Conservation (phyloP, 2,888 invertebrate species). For the Myopa testacea region DNA sequence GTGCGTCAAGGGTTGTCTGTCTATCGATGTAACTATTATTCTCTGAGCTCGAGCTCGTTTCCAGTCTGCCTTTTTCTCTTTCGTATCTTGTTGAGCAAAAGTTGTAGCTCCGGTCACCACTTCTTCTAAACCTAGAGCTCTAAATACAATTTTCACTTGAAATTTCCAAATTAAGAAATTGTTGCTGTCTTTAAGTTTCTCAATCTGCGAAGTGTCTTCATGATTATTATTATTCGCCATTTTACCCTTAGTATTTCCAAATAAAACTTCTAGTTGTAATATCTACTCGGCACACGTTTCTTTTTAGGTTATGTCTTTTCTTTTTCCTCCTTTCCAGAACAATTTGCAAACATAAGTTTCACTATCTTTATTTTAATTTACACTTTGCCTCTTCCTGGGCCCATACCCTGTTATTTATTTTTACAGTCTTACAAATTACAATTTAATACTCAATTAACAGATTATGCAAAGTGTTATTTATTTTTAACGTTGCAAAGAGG, state of each 20-base stretch:
- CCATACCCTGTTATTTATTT: not conserved
- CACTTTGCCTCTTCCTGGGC: slow-evolving; percentile 4
- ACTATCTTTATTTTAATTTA: not conserved
- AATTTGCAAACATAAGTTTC: not conserved
- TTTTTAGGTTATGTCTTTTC: not conserved
- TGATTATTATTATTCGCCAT: not conserved
- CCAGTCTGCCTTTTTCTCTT: not conserved
- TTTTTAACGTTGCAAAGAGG: too few relatives aligned
- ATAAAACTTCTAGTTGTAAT: not conserved
- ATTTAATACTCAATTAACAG: too few relatives aligned
- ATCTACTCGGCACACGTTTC: not conserved
- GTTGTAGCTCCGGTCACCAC: not conserved
- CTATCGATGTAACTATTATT: not conserved
- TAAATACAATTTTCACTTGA: not conserved
- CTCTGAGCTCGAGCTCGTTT: not conserved
- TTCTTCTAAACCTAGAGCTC: not conserved
- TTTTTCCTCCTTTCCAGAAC: not conserved
- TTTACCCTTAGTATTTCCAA: not conserved
- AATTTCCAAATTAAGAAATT: not conserved
- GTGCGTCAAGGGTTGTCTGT: not conserved
- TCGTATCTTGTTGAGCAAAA: not conserved
- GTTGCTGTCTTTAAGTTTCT: not conserved
- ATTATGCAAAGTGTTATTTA: not conserved
- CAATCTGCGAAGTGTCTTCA: not conserved
- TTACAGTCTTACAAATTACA: not conserved